A percentile compares a stretch with the other conserved stretches of the same genome.
These are phyloP conservation scores for Caenorhabditis remanei DNA, from an alignment of 1,140 invertebrate genomes.

Conservation along the genomic window DNA sequence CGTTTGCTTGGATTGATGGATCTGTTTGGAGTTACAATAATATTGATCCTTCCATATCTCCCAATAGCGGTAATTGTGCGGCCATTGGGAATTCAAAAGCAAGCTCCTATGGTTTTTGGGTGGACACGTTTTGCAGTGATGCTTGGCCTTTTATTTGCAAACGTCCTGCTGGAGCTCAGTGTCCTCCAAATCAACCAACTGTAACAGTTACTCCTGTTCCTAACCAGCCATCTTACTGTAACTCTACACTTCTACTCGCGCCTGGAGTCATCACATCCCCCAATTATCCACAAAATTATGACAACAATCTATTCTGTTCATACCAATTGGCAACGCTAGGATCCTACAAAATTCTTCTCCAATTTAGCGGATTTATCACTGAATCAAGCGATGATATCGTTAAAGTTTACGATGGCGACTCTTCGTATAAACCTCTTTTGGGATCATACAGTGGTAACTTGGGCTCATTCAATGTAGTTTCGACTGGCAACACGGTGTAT, in stretches of 20 bases:
- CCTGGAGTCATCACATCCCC: background rate
- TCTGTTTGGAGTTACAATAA: background rate
- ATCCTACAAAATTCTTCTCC: background rate
- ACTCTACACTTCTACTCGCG: background rate
- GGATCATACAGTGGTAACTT: background rate
- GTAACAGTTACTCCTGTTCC: background rate
- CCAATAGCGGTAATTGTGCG: background rate
- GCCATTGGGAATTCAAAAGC: background rate
- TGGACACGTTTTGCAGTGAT: background rate
- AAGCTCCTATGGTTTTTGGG: background rate
- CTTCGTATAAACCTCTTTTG: background rate
- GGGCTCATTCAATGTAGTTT: background rate
- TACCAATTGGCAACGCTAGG: background rate
- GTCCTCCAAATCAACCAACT: background rate
- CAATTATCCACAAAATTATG: background rate
- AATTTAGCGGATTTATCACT: background rate
- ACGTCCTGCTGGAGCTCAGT: background rate
- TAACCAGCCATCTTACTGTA: background rate
- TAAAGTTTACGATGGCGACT: background rate
- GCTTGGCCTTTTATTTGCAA: background rate
- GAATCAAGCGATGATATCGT: background rate
- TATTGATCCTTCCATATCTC: background rate
- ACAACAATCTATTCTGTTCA: background rate
- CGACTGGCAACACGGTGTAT: background rate
- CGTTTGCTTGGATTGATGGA: background rate